Percentiles rank a stretch among this genome's conserved stretches.
Evolutionary conservation across 2,113 vertebrate species (phyloP).

Genomic region (Mirounga angustirostris): DNA sequence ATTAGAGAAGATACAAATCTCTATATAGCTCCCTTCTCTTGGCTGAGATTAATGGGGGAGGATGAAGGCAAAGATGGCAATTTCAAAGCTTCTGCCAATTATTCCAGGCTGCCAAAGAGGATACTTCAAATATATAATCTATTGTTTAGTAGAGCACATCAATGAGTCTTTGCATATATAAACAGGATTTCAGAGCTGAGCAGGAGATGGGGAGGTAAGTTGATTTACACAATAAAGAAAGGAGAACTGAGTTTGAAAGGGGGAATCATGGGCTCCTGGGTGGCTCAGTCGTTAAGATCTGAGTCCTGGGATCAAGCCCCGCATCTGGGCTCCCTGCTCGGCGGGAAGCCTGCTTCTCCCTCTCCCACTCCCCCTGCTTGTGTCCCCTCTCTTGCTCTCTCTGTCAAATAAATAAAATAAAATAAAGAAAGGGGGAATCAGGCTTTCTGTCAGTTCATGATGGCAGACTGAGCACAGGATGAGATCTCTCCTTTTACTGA

Average conservation of each 20-base stretch:
- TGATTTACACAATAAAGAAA: conserved; percentile 30
- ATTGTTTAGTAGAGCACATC: conserved; percentile 42
- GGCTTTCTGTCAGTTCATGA: not conserved
- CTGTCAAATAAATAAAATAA: too few species aligned
- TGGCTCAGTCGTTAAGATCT: too few species aligned
- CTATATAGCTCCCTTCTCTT: conserved; percentile 25
- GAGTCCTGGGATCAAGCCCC: too few species aligned
- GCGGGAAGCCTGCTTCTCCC: too few species aligned
- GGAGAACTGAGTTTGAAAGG: conserved; percentile 3
- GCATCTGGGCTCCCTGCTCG: too few species aligned
- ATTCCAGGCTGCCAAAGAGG: conserved; percentile 62
- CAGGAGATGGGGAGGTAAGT: not conserved
- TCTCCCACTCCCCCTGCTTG: too few species aligned
- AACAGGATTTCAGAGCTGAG: conserved; percentile 38
- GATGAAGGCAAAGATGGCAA: conserved; percentile 62
- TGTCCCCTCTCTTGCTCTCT: too few species aligned
- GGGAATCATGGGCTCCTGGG: not conserved
- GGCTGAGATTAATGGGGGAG: conserved; percentile 54
- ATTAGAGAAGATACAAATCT: conserved; percentile 43
- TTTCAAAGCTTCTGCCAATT: conserved; percentile 71
- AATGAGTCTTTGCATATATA: conserved; percentile 30
- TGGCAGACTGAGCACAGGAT: not conserved
- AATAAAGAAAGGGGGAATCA: not conserved
- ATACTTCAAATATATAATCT: conserved; percentile 43
- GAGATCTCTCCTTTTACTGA: not conserved